phyloP scores from a whole-genome alignment of 1,140 invertebrate species.

The Camponotus vicinus region DNA sequence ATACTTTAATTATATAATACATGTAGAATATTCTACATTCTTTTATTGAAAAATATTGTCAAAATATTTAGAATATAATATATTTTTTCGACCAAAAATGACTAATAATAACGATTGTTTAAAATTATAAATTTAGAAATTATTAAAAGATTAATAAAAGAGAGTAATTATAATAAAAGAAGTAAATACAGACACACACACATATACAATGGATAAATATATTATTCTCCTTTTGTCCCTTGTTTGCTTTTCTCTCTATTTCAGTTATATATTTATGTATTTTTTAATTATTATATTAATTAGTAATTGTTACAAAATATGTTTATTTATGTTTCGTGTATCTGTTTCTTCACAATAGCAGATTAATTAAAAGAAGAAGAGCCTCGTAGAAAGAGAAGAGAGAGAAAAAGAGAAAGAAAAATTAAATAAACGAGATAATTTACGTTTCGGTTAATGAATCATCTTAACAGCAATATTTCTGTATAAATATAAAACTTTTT shows the following conservation, averaged over 20 bases:
- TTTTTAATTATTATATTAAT: too few species aligned
- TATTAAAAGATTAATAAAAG: too few species aligned
- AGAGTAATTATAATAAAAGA: too few species aligned
- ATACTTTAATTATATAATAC: too few species aligned
- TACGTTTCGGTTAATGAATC: neutral
- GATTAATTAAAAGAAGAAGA: neutral
- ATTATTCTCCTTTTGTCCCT: too few species aligned
- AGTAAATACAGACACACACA: too few species aligned
- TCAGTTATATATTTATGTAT: neutral
- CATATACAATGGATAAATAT: neutral
- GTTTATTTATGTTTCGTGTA: neutral
- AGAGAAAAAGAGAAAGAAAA: neutral
- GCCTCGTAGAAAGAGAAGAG: neutral
- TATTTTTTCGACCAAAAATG: neutral
- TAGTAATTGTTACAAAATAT: neutral
- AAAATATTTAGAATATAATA: neutral
- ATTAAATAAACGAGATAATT: neutral
- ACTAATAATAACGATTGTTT: neutral
- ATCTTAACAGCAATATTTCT: neutral
- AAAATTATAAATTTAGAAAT: neutral
- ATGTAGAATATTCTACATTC: too few species aligned
- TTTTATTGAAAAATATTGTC: too few species aligned
- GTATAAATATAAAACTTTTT: constrained; percentile 5
- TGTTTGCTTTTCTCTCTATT: neutral
- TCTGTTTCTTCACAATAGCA: neutral